Percentiles rank a stretch among this genome's conserved stretches.
These are phyloP conservation scores for Timema cristinae DNA, from an alignment of 2,888 invertebrate genomes.

Conservation along the genomic window DNA sequence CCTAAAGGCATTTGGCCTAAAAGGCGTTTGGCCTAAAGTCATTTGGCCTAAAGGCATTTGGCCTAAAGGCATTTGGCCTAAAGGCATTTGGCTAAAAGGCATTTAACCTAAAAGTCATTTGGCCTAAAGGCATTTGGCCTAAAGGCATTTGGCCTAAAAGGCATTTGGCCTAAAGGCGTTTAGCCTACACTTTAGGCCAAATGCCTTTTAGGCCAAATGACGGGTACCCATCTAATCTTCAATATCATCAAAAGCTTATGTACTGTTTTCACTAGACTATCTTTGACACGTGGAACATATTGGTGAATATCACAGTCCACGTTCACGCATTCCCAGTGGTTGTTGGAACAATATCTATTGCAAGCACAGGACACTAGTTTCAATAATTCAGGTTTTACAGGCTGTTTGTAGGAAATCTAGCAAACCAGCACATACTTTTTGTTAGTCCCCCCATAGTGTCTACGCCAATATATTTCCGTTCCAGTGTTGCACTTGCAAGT, in stretches of 20 bases:
- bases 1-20: no score
- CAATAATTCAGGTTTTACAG: constrained; percentile 3
- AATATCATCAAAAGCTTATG: background rate
- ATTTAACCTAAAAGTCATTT: no score
- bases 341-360: background rate
- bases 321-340: background rate
- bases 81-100: no score
- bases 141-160: no score
- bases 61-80: no score
- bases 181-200: no score
- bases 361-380: constrained; percentile 7
- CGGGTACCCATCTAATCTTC: no score
- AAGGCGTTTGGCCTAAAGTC: no score
- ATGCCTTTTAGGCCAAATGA: no score
- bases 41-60: no score
- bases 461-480: background rate
- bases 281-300: background rate
- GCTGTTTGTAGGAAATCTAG: background rate
- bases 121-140: no score
- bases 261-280: background rate
- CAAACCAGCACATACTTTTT: background rate
- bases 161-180: no score
- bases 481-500: constrained; percentile 1
- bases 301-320: background rate
- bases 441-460: background rate